Evolutionary conservation across 1,140 invertebrate genomes (phyloP).

Genomic region (Cryptotermes secundus): DNA sequence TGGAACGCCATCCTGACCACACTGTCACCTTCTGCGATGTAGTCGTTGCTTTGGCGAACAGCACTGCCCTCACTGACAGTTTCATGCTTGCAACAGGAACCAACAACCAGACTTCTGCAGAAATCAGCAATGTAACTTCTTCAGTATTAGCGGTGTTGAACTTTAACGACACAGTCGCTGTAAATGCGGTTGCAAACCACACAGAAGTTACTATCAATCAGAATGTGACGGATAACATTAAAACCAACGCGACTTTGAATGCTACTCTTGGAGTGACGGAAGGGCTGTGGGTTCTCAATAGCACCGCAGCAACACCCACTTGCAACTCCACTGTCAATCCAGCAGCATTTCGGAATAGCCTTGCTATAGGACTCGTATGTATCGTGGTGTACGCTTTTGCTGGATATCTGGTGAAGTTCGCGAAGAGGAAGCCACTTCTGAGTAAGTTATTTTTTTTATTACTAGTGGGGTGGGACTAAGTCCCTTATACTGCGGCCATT

Average conservation of each 20-base stretch:
- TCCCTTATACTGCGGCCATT: too few species aligned
- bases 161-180: too few species aligned
- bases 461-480: too few species aligned
- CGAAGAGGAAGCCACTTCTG: neutral
- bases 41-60: neutral
- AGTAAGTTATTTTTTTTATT: neutral
- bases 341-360: neutral
- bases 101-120: neutral
- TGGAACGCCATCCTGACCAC: constrained; percentile 38
- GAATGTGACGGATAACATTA: too few species aligned
- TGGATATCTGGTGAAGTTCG: neutral
- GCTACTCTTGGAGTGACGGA: too few species aligned
- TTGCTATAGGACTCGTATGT: neutral
- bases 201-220: too few species aligned
- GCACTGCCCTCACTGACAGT: neutral
- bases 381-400: neutral
- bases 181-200: too few species aligned
- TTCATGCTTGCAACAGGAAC: neutral
- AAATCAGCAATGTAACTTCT: neutral
- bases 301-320: too few species aligned
- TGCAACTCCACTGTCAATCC: neutral
- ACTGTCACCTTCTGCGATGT: constrained; percentile 41
- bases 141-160: too few species aligned
- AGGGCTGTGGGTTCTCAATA: too few species aligned
- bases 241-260: too few species aligned